Percentiles rank a stretch among this genome's conserved stretches.
These are phyloP conservation scores for Polyploca ridens DNA, from an alignment of 2,888 invertebrate species.

Conservation along the genomic window DNA sequence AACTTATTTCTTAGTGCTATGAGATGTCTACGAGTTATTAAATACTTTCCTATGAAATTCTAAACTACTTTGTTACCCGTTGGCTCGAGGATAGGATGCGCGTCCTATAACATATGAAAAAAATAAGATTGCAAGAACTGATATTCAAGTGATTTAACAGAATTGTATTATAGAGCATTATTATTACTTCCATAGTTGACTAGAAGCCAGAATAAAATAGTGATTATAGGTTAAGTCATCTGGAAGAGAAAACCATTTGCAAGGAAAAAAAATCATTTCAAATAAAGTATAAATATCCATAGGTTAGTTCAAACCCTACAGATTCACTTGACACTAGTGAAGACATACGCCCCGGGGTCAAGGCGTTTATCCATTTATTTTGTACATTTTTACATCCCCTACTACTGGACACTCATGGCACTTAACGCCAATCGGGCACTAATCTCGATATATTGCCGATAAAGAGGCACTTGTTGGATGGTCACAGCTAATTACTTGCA, in stretches of 20 bases:
- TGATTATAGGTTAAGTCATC: not conserved
- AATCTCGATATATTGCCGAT: conserved; percentile 75
- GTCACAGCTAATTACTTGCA: conserved; percentile 76
- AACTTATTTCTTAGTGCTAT: not conserved
- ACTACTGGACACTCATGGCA: conserved; percentile 47
- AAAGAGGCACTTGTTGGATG: conserved; percentile 64
- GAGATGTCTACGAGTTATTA: no score
- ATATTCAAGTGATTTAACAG: no score
- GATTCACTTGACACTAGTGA: conserved; percentile 69
- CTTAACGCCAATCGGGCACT: conserved; percentile 74
- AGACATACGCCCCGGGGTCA: conserved; percentile 64
- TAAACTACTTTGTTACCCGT: no score
- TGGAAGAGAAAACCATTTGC: not conserved
- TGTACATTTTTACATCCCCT: conserved; percentile 46
- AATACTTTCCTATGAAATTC: no score
- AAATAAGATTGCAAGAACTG: no score
- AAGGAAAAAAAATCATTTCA: conserved; percentile 31
- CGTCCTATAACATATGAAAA: no score
- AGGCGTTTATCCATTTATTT: conserved; percentile 58
- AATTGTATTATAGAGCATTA: no score
- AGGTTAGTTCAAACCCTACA: conserved; percentile 39
- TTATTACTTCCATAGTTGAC: no score
- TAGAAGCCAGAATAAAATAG: no score
- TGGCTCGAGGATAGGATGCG: no score
- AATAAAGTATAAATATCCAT: conserved; percentile 22